Conservation (phyloP, 2,888 invertebrate genomes). For the Heliconius hortense region DNA sequence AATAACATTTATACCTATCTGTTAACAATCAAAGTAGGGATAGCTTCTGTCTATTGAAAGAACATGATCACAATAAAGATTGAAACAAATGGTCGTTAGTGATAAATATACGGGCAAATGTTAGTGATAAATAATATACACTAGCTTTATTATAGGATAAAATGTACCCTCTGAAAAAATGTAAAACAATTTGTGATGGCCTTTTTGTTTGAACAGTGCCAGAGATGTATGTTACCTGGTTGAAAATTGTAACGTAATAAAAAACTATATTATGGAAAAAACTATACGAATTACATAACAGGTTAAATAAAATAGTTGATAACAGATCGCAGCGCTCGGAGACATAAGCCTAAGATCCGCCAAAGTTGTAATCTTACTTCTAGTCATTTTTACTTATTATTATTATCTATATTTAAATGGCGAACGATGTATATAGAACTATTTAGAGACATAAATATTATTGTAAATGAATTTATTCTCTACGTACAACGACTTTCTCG, state of each 20-base stretch:
- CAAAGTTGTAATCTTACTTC: constrained; percentile 47
- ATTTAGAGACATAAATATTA: constrained; percentile 53
- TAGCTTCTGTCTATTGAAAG: constrained; percentile 7
- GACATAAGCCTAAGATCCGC: constrained; percentile 49
- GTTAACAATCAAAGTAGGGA: background rate
- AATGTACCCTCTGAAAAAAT: background rate
- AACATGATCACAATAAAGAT: background rate
- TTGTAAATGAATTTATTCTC: constrained; percentile 46
- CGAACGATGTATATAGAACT: constrained; percentile 49
- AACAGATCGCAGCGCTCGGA: constrained; percentile 46
- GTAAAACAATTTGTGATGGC: constrained; percentile 13
- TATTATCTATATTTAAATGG: constrained; percentile 22
- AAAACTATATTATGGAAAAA: constrained; percentile 40
- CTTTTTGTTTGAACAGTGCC: background rate
- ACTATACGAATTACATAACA: constrained; percentile 74
- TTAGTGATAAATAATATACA: constrained; percentile 23
- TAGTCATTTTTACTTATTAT: constrained; percentile 50
- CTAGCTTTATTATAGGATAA: constrained; percentile 29
- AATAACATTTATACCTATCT: constrained; percentile 13
- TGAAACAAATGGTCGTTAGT: constrained; percentile 7
- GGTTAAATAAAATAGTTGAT: constrained; percentile 57
- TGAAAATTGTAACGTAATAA: constrained; percentile 33
- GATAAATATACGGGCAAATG: constrained; percentile 12
- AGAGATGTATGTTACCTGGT: constrained; percentile 12
- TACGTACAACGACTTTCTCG: constrained; percentile 66